A percentile compares a stretch with the other conserved stretches of the same genome.
phyloP scores from a whole-genome alignment of 2,888 invertebrate species.

The Tachina fera region DNA sequence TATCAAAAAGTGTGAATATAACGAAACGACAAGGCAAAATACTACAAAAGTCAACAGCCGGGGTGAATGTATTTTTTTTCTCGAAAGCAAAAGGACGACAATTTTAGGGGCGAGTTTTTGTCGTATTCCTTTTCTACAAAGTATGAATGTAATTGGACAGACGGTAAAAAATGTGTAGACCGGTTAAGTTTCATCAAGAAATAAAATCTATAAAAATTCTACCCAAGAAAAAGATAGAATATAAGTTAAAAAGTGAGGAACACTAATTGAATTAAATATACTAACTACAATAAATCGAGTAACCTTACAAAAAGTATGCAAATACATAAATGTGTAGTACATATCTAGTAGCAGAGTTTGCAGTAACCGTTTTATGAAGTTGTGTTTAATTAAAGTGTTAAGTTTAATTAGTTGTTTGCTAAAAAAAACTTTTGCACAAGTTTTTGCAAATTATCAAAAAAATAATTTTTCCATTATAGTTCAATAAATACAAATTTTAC shows the following conservation, averaged over 20 bases:
- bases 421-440: conserved; percentile 32
- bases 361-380: conserved; percentile 51
- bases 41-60: conserved; percentile 62
- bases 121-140: conserved; percentile 19
- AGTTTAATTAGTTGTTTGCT: conserved; percentile 65
- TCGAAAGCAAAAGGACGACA: conserved; percentile 48
- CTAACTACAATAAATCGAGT: not conserved
- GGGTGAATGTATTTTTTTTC: conserved; percentile 58
- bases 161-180: conserved; percentile 50
- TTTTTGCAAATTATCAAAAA: conserved; percentile 12
- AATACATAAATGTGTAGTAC: not conserved
- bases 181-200: conserved; percentile 49
- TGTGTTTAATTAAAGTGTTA: conserved; percentile 65
- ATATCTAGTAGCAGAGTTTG: not conserved
- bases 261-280: conserved; percentile 37
- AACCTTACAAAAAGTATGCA: conserved; percentile 9
- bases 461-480: conserved; percentile 44
- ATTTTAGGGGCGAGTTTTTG: conserved; percentile 65
- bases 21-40: conserved; percentile 25
- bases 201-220: conserved; percentile 22
- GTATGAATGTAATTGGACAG: conserved; percentile 33
- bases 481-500: conserved; percentile 44
- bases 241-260: not conserved
- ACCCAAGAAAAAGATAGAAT: not conserved
- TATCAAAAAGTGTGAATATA: conserved; percentile 21